Evolutionary conservation across 2,113 vertebrate genomes (phyloP), one percentile per base, ranked within the genome.

Genomic region (Nannospalax galili): DNA sequence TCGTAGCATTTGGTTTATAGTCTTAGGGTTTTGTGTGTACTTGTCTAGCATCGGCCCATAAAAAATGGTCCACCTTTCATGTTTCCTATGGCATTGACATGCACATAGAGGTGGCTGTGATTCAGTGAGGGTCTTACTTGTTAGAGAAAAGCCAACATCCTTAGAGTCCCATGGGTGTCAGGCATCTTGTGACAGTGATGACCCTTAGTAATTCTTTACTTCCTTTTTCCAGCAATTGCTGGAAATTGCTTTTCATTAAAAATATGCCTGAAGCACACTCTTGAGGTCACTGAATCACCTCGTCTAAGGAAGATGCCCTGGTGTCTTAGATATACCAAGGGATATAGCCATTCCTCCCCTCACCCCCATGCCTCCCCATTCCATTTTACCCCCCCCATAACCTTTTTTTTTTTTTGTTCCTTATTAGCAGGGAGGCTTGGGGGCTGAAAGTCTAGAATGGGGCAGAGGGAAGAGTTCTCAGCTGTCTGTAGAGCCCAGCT

Each of bases 221-320:
- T 94, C 86, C 56, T 86, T 17, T 93, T 80, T 69, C 70, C n/a
- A 90, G 84, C 32, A 45, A 64, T 6, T 78, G 70, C 74, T 84
- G 62, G 56, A 64, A 82, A 52, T 90, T 93, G 37, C 88, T 92
- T 90, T 62, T 65, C 35, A 12, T 95, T 75, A 64, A 45, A 92
- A 60, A 48, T 70, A 19, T 42, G 16, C 93, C 52, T 91, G 88
- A 93, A 77, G 74, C 75, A 58, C 26, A 91, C 19, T 37, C 52
- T 30, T 35, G 70, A 85, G 93, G 60, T 56, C 75, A 58, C 87
- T 90, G 95, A 96, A 37, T 95, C 96, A 87, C 56, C 26, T 85
- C 48, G 37, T 72, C 70, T 22, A n/a, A 4, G 30, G 67, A 19
- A 64, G 73, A 58, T 70, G 74, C 3, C 81, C 78, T 32, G 22